A percentile compares a stretch with the other conserved stretches of the same genome.
Conservation (phyloP, 2,797 vertebrate genomes). For the Coreius guichenoti region DNA sequence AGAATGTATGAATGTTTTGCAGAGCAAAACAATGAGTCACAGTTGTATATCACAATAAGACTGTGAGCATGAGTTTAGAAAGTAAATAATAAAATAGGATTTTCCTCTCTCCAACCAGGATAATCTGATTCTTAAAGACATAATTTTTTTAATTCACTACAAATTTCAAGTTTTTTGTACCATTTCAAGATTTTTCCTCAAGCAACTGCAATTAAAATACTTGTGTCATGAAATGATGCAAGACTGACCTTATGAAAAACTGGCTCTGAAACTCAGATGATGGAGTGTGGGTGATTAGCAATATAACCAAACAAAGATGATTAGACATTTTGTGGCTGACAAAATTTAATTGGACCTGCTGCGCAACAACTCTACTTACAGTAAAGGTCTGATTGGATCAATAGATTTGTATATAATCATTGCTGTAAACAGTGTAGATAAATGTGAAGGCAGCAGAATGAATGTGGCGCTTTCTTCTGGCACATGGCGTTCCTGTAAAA, state of each 20-base stretch:
- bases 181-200: background rate
- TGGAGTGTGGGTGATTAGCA: background rate
- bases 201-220: background rate
- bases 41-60: background rate
- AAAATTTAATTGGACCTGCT: background rate
- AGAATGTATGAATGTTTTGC: too few species aligned
- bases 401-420: background rate
- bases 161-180: background rate
- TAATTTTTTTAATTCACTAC: background rate
- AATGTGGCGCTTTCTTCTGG: constrained; percentile 31
- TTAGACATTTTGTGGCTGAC: background rate
- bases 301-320: constrained; percentile 17
- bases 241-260: background rate
- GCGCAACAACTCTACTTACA: background rate
- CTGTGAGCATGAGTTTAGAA: background rate
- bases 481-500: constrained; percentile 51
- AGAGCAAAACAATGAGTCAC: background rate
- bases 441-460: constrained; percentile 16
- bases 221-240: background rate
- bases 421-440: background rate
- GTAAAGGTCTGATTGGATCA: background rate
- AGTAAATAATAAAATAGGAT: background rate
- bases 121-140: background rate
- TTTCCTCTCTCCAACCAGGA: too few species aligned
- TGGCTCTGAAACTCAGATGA: background rate